Base-by-base conservation (phyloP, 2,113 vertebrate genomes). In the Nycticorax nycticorax region DNA sequence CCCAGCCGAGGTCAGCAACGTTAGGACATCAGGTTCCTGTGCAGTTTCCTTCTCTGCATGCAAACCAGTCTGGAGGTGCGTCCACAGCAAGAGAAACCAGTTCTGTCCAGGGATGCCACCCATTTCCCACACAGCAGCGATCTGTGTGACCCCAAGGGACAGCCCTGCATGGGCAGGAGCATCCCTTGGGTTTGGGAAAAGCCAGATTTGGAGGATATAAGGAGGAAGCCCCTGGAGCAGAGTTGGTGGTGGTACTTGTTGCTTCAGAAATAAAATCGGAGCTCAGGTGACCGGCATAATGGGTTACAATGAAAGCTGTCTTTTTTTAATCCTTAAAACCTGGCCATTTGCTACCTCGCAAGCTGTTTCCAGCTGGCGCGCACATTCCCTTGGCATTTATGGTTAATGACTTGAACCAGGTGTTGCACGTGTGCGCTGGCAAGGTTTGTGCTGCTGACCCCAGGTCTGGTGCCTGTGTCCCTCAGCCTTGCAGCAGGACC, bases 91-190 rank as follows among this genome's bases (percentile, higher is more conserved):
- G 41, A 72, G 30, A 39, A 67, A 20, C 41, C 37, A 2, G 8
- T 71, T 9, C 1, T 7, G 2, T 1, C 11, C 22, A 20, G 4
- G 2, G 75, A 8, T 69, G 68, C 27, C 14, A 3, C 28, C 60
- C 30, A 1, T 14, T 15, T 19, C 59, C 39, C 3, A 0, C 37
- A 3, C 21, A 56, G 71, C 77, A 87, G 77, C 32, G 18, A n/a
- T 3, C 47, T 4, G 9, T 20, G 68, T 11, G 67, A 33, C 22
- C 30, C 60, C 43, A 4, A 4, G 39, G 47, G 9, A 7, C 39
- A 41, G 33, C 26, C 19, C 62, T 0, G 0, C 8, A 0, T 5
- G 27, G 48, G 5, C 1, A 12, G 18, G 43, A 32, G 33, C 52
- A n/a, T 22, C 33, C 30, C 30, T 27, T 14, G 37, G 21, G 13